These are phyloP conservation scores for Aphidius colemani DNA, from an alignment of 2,888 invertebrate species.

Conservation along the genomic window DNA sequence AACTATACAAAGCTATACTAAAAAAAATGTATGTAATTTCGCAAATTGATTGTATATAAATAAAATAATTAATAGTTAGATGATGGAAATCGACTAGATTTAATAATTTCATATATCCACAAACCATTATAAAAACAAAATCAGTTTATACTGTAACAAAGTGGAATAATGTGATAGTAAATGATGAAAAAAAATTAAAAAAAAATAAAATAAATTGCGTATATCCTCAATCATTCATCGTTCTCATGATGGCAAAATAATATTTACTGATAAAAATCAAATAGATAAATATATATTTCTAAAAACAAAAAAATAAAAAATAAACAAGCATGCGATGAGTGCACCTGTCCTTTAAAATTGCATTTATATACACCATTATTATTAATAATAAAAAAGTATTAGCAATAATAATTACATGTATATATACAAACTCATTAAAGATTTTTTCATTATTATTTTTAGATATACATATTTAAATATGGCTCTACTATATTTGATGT, in stretches of 20 bases:
- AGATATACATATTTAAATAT: too few relatives aligned
- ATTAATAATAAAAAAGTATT: neutral
- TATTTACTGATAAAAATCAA: slow-evolving; percentile 15
- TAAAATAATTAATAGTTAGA: too few relatives aligned
- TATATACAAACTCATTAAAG: neutral
- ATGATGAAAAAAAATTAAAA: slow-evolving; percentile 7
- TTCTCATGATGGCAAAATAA: slow-evolving; percentile 21
- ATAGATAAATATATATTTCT: neutral
- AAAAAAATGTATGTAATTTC: too few relatives aligned
- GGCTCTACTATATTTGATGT: too few relatives aligned
- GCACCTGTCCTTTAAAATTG: slow-evolving; percentile 17
- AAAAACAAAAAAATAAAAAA: too few relatives aligned
- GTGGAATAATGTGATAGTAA: slow-evolving; percentile 13
- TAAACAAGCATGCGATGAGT: neutral
- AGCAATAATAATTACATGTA: neutral
- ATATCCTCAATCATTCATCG: slow-evolving; percentile 20
- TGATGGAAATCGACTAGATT: too few relatives aligned
- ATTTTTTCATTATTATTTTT: too few relatives aligned
- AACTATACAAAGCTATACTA: too few relatives aligned
- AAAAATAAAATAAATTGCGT: slow-evolving; percentile 12
- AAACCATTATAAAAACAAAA: neutral
- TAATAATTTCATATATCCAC: too few relatives aligned
- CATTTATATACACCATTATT: neutral
- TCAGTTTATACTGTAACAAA: slow-evolving; percentile 5
- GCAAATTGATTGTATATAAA: too few relatives aligned